Base-by-base conservation (phyloP, 2,888 invertebrate species). In the Drosophila prostipennis region DNA sequence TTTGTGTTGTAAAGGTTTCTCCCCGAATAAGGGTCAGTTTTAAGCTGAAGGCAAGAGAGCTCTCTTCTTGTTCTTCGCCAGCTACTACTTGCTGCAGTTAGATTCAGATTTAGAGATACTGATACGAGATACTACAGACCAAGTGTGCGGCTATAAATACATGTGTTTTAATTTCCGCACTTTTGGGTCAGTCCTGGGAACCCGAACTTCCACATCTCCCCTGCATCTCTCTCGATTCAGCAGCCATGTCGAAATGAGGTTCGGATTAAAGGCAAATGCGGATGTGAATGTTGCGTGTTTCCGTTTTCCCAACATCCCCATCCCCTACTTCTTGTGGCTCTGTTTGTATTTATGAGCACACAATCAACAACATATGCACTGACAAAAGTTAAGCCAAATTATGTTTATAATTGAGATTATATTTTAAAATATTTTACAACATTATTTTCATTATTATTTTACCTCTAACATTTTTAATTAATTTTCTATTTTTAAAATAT, bases 81-180 rank as follows among this genome's bases (percentile, higher is more conserved):
- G 39, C 34, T 45, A 59, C 36, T 26, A 69, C 51, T 43, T 67
- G 39, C 51, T 72, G 71, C 78, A 76, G 74, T 68, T 73, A 73
- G 75, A 77, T 77, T 70, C 72, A 72, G 73, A 80, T 78, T 72
- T 64, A 70, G 72, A 46, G 32, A 57, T 51, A 40, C 45, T 29
- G 70, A 56, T 67, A 68, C 32, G 23, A 32, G 60, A 49, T 34
- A 34, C 49, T 37, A 40, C 49, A n/a, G 63, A 59, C 67, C 73
- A 74, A 82, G 72, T 85, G 85, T 67, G 71, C 39, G 65, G 79
- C 87, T 76, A 87, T 87, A 84, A 84, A 84, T 87, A 84, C 84
- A 87, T 87, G 85, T 84, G 84, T 85, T 87, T 84, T 84, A 84
- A 84, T 84, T 84, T 84, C 87, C 84, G 87, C 87, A 81, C 78